Evolutionary conservation across 2,888 invertebrate species (phyloP), one percentile per base, ranked within the genome.

Genomic region (Drosophila pseudotakahashii): DNA sequence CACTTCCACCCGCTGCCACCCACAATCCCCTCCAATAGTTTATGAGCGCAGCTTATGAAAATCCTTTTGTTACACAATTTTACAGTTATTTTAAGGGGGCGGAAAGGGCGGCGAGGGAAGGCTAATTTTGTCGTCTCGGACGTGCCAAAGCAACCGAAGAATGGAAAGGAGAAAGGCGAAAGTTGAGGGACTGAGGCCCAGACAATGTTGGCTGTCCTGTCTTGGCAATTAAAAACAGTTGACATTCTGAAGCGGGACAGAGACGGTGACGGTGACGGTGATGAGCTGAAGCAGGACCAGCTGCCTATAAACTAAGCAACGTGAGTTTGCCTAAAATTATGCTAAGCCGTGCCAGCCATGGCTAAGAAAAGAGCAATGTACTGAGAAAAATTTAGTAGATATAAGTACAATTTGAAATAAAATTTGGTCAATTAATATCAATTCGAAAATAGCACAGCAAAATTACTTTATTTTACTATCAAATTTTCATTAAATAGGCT

Each of bases 31-130:
- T 48, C 58, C 78, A 86, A 86, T 83, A 83, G 83, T 83, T 83
- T 86, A 83, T 83, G 86, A 79, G 81, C 79, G 64, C 50, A 83
- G 86, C 83, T 83, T 83, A 83, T 83, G 86, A 83, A 83, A 83
- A 84, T 86, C 86, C 87, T 86, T 84, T 84, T 84, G 87, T 84
- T 86, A 86, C 86, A 84, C 83, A 84, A 79, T 85, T 82, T 82
- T 79, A 85, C 81, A 82, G 81, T 82, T 85, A 85, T 82, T 82
- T 77, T 82, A 80, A 79, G 82, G 41, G 42, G 47, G 48, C 10
- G 32, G 16, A 26, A n/a, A 7, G 19, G 72, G 9, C 39, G 47
- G 10, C 16, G 50, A 26, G 51, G 42, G 61, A 42, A 53, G 72
- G 82, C 81, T 86, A 82, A 82, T 82, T 86, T 86, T 16, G 69